Percentiles rank a stretch among this genome's conserved stretches.
phyloP scores from a whole-genome alignment of 1,140 invertebrate species.

The Tetramorium alpestre region DNA sequence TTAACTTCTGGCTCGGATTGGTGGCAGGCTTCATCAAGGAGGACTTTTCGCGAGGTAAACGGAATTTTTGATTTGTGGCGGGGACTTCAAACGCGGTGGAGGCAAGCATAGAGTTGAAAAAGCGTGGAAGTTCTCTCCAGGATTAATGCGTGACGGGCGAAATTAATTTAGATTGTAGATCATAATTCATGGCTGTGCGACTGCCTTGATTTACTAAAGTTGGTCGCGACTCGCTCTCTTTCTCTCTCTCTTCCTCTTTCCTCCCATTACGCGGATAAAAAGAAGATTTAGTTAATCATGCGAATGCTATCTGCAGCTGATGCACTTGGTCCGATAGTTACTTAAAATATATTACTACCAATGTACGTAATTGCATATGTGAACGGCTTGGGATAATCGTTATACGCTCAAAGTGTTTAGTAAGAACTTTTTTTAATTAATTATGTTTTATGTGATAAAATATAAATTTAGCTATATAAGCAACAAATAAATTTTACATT shows the following conservation, averaged over 20 bases:
- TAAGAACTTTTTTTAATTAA: background rate
- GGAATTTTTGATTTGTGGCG: slow-evolving; percentile 58
- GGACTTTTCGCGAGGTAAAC: slow-evolving; percentile 38
- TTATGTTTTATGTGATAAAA: background rate
- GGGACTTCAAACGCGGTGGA: slow-evolving; percentile 37
- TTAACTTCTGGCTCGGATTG: slow-evolving; percentile 27
- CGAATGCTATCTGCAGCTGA: slow-evolving; percentile 39
- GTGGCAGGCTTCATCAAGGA: slow-evolving; percentile 25
- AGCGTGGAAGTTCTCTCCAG: slow-evolving; percentile 51
- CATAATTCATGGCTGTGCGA: slow-evolving; percentile 49
- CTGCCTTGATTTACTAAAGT: slow-evolving; percentile 58
- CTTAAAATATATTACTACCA: slow-evolving; percentile 36
- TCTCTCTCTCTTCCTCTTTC: background rate
- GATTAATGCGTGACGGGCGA: slow-evolving; percentile 51
- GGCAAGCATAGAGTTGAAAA: slow-evolving; percentile 40
- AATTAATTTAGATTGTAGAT: slow-evolving; percentile 61
- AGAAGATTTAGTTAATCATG: slow-evolving; percentile 52
- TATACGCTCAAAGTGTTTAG: background rate
- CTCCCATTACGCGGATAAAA: slow-evolving; percentile 32
- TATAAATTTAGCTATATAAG: background rate
- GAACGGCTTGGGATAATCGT: background rate
- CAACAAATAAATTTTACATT: background rate
- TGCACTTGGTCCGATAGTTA: slow-evolving; percentile 26
- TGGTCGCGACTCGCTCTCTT: slow-evolving; percentile 26
- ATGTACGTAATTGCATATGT: background rate